Percentiles rank a stretch among this genome's conserved stretches.
phyloP scores from a whole-genome alignment of 2,888 invertebrate genomes.

The Stenoptilia bipunctidactyla region DNA sequence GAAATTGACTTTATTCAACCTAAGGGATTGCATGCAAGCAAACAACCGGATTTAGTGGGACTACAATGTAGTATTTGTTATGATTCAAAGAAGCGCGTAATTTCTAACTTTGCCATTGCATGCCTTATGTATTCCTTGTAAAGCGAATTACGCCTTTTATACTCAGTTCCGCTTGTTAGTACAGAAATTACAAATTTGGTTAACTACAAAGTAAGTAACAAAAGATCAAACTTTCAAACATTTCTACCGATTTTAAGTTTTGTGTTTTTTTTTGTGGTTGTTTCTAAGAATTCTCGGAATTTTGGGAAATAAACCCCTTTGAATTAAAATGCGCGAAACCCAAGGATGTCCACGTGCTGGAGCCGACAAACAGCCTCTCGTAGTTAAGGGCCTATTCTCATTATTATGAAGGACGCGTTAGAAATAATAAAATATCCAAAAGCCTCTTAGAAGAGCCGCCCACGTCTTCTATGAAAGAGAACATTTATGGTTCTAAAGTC shows the following conservation, averaged over 20 bases:
- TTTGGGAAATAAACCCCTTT: constrained; percentile 39
- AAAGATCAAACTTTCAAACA: not conserved
- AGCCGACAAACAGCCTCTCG: constrained; percentile 39
- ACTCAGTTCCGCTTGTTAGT: constrained; percentile 1
- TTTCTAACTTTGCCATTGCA: constrained; percentile 17
- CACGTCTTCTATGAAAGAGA: constrained; percentile 29
- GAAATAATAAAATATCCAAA: constrained; percentile 47
- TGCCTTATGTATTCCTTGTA: constrained; percentile 1
- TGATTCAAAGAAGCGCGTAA: constrained; percentile 33
- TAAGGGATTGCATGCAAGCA: too few species aligned
- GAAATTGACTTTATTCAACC: too few species aligned
- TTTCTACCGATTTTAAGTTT: constrained; percentile 2
- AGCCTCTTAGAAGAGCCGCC: constrained; percentile 29
- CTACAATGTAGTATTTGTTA: constrained; percentile 27
- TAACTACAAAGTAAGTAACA: not conserved
- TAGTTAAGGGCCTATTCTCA: constrained; percentile 28
- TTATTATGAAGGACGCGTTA: constrained; percentile 42
- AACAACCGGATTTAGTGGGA: constrained; percentile 32
- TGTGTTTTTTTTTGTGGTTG: constrained; percentile 24
- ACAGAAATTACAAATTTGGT: not conserved
- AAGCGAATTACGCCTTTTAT: constrained; percentile 4
- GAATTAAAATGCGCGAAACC: constrained; percentile 29
- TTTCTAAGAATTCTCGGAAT: constrained; percentile 41
- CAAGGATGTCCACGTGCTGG: constrained; percentile 36
- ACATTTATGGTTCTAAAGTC: constrained; percentile 43